A percentile compares a stretch with the other conserved stretches of the same genome.
Conservation (phyloP, 2,888 invertebrate species). For the Drosophila siamana region DNA sequence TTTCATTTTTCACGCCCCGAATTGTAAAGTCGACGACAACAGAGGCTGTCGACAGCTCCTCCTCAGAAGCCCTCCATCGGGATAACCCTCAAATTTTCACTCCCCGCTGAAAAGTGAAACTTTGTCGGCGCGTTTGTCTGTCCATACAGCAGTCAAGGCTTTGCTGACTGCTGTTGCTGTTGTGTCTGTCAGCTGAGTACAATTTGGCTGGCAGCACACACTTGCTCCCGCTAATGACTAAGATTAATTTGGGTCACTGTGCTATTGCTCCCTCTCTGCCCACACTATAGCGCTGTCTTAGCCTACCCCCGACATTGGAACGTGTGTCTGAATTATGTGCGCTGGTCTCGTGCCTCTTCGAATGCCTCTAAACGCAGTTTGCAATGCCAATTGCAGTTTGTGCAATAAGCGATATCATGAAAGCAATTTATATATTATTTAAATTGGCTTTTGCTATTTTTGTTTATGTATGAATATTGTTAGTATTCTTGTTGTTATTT, state of each 20-base stretch:
- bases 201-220: constrained; percentile 50
- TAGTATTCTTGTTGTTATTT: too few species aligned
- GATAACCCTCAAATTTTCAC: not conserved
- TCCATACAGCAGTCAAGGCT: constrained; percentile 54
- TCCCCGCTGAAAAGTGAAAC: constrained; percentile 36
- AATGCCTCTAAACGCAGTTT: constrained; percentile 40
- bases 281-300: too few species aligned
- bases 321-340: constrained; percentile 54
- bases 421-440: too few species aligned
- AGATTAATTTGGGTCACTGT: constrained; percentile 82
- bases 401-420: constrained; percentile 3
- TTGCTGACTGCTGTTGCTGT: constrained; percentile 15
- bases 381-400: not conserved
- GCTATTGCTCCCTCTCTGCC: constrained; percentile 25
- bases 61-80: constrained; percentile 41
- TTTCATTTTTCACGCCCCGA: constrained; percentile 30
- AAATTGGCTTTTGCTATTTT: too few species aligned
- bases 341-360: constrained; percentile 44
- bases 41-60: constrained; percentile 39
- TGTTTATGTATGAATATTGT: too few species aligned
- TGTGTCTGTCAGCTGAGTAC: constrained; percentile 44
- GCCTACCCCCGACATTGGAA: constrained; percentile 11
- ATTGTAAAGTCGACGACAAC: constrained; percentile 38
- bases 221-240: constrained; percentile 75
- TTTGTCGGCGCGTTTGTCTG: constrained; percentile 45